A percentile compares a stretch with the other conserved stretches of the same genome.
Evolutionary conservation across 2,113 vertebrate species (phyloP).

Genomic region (Thalassarche chlororhynchos): DNA sequence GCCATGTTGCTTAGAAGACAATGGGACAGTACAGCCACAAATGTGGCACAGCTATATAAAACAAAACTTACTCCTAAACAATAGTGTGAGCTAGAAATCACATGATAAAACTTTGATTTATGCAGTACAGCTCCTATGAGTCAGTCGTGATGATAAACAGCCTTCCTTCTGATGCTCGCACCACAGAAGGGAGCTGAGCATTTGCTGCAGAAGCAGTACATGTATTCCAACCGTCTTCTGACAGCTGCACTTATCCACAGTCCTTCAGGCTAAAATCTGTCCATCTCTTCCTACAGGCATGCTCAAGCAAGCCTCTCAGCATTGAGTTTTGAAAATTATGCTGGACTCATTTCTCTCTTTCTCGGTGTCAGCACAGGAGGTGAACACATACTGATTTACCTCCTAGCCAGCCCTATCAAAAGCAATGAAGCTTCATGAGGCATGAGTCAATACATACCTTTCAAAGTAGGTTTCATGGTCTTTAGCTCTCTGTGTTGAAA

Average conservation of each 20-base stretch:
- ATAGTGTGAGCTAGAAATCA: neutral
- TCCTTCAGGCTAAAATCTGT: neutral
- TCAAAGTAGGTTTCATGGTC: neutral
- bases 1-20: neutral
- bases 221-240: neutral
- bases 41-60: neutral
- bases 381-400: neutral
- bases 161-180: neutral
- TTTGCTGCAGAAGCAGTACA: neutral
- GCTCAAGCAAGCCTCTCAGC: neutral
- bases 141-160: neutral
- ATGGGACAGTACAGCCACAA: neutral
- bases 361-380: neutral
- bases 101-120: neutral
- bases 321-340: neutral
- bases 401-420: neutral
- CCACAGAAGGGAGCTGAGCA: neutral
- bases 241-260: neutral
- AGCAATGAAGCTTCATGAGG: neutral
- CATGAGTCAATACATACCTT: accelerated
- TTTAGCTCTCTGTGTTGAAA: neutral
- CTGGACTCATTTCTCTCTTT: neutral
- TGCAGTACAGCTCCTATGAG: neutral
- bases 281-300: neutral
- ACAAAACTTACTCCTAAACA: neutral